phyloP scores from a whole-genome alignment of 2,888 invertebrate species.

The Zaprionus lineosus region DNA sequence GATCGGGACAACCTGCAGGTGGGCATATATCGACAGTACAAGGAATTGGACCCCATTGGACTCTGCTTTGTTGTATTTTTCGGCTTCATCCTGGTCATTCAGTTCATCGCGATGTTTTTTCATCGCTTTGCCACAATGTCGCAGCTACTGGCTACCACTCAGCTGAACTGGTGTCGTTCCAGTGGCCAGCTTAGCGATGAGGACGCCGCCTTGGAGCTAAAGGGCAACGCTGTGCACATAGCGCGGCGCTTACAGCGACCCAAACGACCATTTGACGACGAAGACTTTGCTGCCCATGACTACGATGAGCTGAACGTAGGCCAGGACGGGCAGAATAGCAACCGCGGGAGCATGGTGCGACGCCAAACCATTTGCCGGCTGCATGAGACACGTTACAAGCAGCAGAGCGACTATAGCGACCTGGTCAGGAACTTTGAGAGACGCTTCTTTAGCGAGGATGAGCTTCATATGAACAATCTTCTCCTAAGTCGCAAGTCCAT shows the following conservation, averaged over 20 bases:
- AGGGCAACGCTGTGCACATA: slow-evolving; percentile 86
- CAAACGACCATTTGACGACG: slow-evolving; percentile 80
- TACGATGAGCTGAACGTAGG: slow-evolving; percentile 45
- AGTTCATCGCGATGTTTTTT: slow-evolving; percentile 89
- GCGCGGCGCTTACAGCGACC: slow-evolving; percentile 85
- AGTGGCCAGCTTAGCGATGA: slow-evolving; percentile 72
- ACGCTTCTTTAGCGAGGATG: slow-evolving; percentile 79
- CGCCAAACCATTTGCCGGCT: slow-evolving; percentile 81
- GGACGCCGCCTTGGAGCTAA: slow-evolving; percentile 84
- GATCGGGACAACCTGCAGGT: slow-evolving; percentile 83
- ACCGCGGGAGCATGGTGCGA: slow-evolving; percentile 60
- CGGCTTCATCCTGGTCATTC: slow-evolving; percentile 87
- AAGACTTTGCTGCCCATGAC: slow-evolving; percentile 54
- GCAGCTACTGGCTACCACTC: slow-evolving; percentile 88
- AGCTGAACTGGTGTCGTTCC: slow-evolving; percentile 83
- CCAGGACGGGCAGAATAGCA: slow-evolving; percentile 39
- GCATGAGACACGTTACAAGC: slow-evolving; percentile 75
- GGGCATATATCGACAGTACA: slow-evolving; percentile 84
- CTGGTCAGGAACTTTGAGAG: slow-evolving; percentile 81
- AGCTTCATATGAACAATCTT: slow-evolving; percentile 78
- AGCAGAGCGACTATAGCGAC: slow-evolving; percentile 79
- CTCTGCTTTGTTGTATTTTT: slow-evolving; percentile 90
- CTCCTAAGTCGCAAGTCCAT: slow-evolving; percentile 80
- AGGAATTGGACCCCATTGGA: slow-evolving; percentile 89
- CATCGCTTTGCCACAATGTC: slow-evolving; percentile 90